A percentile compares a stretch with the other conserved stretches of the same genome.
These are phyloP conservation scores for Euphydryas editha DNA, from an alignment of 2,888 invertebrate species.

Conservation along the genomic window DNA sequence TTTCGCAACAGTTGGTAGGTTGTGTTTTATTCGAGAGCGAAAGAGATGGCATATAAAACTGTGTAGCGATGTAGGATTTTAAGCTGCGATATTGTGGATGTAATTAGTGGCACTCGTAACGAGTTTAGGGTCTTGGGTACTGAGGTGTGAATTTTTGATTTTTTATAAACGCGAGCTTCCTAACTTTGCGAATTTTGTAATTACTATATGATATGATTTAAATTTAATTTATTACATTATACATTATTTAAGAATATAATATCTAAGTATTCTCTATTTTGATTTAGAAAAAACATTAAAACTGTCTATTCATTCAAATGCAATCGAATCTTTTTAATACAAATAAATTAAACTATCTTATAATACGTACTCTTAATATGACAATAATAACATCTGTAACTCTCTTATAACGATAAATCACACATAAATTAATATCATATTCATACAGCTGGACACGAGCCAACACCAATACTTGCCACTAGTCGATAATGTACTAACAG, in stretches of 20 bases:
- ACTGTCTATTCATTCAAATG: too few species aligned
- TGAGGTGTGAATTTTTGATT: conserved; percentile 68
- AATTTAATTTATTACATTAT: too few species aligned
- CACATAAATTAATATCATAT: conserved; percentile 54
- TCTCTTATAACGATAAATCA: conserved; percentile 21
- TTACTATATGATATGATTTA: not conserved
- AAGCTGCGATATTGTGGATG: conserved; percentile 72
- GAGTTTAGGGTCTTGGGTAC: conserved; percentile 68
- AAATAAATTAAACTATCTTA: not conserved
- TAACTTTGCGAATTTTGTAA: not conserved
- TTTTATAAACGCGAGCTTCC: conserved; percentile 35
- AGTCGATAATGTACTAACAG: conserved; percentile 9
- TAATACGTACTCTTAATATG: not conserved
- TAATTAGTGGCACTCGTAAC: conserved; percentile 76
- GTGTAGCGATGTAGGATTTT: conserved; percentile 71
- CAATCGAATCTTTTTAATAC: too few species aligned
- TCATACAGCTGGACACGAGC: conserved; percentile 42
- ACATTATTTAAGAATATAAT: too few species aligned
- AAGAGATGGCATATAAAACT: conserved; percentile 53
- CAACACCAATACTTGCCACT: conserved; percentile 44
- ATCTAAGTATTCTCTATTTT: too few species aligned
- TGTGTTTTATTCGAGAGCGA: conserved; percentile 65
- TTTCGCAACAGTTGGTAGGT: conserved; percentile 70
- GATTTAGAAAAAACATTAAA: too few species aligned
- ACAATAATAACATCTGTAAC: not conserved